A percentile compares a stretch with the other conserved stretches of the same genome.
These are phyloP conservation scores for Drosophila arawakana DNA, from an alignment of 1,140 invertebrate species.

Conservation along the genomic window DNA sequence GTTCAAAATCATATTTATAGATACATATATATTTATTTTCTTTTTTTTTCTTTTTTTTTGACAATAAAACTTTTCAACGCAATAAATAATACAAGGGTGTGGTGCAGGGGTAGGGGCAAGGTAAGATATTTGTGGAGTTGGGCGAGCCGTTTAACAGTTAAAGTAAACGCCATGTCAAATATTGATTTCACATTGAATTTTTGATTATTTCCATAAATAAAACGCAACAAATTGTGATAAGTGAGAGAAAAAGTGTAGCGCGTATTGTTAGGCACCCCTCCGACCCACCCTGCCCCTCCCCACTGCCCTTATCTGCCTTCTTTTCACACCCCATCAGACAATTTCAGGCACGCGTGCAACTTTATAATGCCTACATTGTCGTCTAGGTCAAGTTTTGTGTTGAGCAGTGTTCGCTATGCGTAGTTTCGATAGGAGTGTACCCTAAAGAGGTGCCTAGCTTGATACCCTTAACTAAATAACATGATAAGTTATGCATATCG, in stretches of 20 bases:
- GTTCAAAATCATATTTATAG: constrained; percentile 16
- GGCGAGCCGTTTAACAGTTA: constrained; percentile 36
- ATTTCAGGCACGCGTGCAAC: constrained; percentile 61
- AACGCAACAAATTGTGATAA: constrained; percentile 21
- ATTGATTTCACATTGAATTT: constrained; percentile 78
- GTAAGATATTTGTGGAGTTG: not conserved
- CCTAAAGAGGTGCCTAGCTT: not conserved
- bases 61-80: constrained; percentile 81
- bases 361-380: constrained; percentile 58
- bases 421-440: not conserved
- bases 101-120: constrained; percentile 5
- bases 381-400: constrained; percentile 72
- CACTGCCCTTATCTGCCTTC: not conserved
- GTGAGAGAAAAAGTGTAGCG: constrained; percentile 9
- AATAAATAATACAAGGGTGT: constrained; percentile 70
- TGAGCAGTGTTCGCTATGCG: not conserved
- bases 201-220: constrained; percentile 80
- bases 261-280: not conserved
- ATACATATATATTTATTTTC: not conserved
- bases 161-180: constrained; percentile 68
- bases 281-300: not conserved
- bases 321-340: constrained; percentile 26
- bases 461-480: not conserved
- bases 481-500: not conserved
- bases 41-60: constrained; percentile 37